phyloP scores from a whole-genome alignment of 2,888 invertebrate genomes.

The Elegia similella region DNA sequence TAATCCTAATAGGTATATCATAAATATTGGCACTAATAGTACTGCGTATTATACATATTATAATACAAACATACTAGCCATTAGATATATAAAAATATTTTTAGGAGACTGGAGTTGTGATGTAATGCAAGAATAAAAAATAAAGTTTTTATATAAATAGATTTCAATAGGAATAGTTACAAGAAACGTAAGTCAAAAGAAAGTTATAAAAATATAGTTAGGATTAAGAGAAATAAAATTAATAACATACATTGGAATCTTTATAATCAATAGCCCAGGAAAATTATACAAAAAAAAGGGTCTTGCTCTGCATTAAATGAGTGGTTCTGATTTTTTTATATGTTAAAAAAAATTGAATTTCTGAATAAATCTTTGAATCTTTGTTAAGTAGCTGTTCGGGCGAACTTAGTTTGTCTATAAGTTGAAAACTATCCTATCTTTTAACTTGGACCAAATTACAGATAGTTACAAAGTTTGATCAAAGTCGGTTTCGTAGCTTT shows the following conservation, averaged over 20 bases:
- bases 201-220: neutral
- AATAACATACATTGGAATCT: neutral
- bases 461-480: too few species aligned
- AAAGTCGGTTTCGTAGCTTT: too few species aligned
- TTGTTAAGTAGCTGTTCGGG: too few species aligned
- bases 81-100: neutral
- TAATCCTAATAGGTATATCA: neutral
- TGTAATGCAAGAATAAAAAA: neutral
- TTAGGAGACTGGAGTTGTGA: neutral
- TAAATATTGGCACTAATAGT: conserved; percentile 13
- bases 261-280: neutral
- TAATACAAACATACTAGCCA: neutral
- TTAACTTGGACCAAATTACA: too few species aligned
- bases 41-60: neutral
- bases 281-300: too few species aligned
- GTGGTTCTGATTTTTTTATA: too few species aligned
- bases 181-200: neutral
- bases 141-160: neutral
- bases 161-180: neutral
- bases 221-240: neutral
- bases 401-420: too few species aligned
- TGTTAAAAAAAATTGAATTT: too few species aligned
- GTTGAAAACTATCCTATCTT: too few species aligned
- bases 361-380: too few species aligned
- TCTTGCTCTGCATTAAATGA: too few species aligned